phyloP scores from a whole-genome alignment of 2,113 vertebrate genomes.

The Platichthys flesus region DNA sequence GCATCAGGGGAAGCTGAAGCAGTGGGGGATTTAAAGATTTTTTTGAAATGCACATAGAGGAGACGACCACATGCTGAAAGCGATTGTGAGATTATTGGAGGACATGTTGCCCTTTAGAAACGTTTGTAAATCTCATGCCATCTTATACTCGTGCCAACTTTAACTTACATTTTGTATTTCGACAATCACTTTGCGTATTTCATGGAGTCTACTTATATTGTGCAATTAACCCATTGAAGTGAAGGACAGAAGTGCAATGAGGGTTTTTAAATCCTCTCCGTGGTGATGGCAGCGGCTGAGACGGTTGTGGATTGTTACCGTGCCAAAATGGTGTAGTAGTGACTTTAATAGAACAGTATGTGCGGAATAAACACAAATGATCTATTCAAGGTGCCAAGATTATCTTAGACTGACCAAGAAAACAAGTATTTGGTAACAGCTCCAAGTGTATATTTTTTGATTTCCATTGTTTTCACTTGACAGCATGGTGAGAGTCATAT shows the following conservation, averaged over 20 bases:
- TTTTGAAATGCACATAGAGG: conserved; percentile 36
- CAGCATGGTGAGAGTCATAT: conserved; percentile 47
- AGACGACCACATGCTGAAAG: conserved; percentile 18
- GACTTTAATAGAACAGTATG: conserved; percentile 39
- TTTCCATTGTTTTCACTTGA: conserved; percentile 57
- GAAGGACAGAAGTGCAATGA: conserved; percentile 44
- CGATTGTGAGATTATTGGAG: conserved; percentile 14
- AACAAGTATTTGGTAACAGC: conserved; percentile 24
- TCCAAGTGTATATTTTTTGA: conserved; percentile 28
- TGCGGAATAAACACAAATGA: conserved; percentile 37
- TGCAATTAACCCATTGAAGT: conserved; percentile 48
- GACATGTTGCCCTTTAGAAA: conserved; percentile 57
- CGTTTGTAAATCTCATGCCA: conserved; percentile 57
- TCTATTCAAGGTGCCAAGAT: conserved; percentile 48
- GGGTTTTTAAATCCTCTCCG: conserved; percentile 30
- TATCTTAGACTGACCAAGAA: conserved; percentile 41
- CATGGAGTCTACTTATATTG: conserved; percentile 34
- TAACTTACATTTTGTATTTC: conserved; percentile 70
- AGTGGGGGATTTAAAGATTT: conserved; percentile 11
- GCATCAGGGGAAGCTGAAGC: conserved; percentile 39
- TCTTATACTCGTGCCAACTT: conserved; percentile 72
- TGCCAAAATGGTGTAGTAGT: conserved; percentile 62
- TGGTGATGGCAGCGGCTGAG: conserved; percentile 51
- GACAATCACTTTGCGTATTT: conserved; percentile 62
- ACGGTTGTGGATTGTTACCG: conserved; percentile 54